These are phyloP conservation scores for Spinibarbus caldwelli DNA, from an alignment of 2,797 vertebrate genomes.

Conservation along the genomic window DNA sequence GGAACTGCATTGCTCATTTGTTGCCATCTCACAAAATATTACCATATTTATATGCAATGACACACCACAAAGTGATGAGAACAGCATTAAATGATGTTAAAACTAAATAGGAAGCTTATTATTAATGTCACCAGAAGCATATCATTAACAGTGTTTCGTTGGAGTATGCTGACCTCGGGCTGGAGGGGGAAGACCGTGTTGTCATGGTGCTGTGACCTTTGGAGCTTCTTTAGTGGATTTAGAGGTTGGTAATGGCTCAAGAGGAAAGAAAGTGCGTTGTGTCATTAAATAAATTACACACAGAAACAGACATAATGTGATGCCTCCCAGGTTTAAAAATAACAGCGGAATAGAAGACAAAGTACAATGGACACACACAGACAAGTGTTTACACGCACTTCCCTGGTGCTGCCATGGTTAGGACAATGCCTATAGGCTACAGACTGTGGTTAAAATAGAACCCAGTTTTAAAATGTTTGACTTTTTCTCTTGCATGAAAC, in stretches of 20 bases:
- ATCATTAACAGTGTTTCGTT: constrained; percentile 18
- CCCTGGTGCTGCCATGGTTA: background rate
- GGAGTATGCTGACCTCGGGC: constrained; percentile 35
- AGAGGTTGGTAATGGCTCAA: constrained; percentile 48
- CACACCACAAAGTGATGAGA: background rate
- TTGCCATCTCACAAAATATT: background rate
- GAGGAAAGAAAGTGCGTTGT: constrained; percentile 32
- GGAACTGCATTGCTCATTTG: background rate
- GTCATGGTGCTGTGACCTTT: constrained; percentile 34
- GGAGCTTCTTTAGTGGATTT: constrained; percentile 24
- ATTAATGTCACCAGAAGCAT: constrained; percentile 31
- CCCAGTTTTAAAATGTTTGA: background rate
- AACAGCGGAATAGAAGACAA: constrained; percentile 17
- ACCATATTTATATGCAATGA: background rate
- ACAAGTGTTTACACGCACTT: background rate
- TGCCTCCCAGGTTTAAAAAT: constrained; percentile 22
- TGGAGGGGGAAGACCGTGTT: background rate
- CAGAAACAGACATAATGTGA: constrained; percentile 42
- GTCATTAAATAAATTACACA: constrained; percentile 47
- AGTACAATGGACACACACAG: constrained; percentile 12
- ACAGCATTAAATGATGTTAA: background rate
- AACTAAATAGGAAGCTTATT: constrained; percentile 9
- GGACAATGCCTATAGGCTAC: background rate
- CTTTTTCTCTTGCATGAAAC: background rate
- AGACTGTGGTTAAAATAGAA: background rate